Evolutionary conservation across 2,113 vertebrate species (phyloP).

Genomic region (human (Homo sapiens)): DNA sequence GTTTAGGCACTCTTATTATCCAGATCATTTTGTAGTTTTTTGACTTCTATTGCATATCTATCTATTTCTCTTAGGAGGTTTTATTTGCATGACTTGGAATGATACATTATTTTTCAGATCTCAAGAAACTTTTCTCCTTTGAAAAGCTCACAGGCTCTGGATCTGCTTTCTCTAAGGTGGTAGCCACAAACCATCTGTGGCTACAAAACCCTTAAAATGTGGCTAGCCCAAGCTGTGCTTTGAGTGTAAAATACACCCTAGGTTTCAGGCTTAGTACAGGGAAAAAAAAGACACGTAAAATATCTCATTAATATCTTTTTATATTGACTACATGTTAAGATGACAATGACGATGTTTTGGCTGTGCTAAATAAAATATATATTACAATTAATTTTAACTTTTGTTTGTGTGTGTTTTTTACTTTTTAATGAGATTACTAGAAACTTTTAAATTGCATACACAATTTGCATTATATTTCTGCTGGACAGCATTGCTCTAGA

Average conservation of each 20-base stretch:
- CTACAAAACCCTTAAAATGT: not conserved
- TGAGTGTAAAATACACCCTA: not conserved
- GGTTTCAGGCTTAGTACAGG: not conserved
- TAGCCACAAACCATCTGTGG: accelerated
- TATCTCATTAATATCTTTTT: not conserved
- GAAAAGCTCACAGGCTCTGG: not conserved
- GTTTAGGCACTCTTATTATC: not conserved
- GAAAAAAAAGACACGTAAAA: not conserved
- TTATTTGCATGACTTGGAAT: not conserved
- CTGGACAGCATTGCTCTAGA: not conserved
- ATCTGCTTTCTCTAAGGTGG: not conserved
- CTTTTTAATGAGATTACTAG: not conserved
- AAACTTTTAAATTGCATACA: not conserved
- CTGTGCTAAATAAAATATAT: not conserved
- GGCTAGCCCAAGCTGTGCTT: not conserved
- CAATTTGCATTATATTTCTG: not conserved
- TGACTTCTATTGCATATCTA: not conserved
- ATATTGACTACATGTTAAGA: not conserved
- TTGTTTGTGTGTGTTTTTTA: not conserved
- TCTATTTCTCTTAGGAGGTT: not conserved
- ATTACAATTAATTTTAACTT: not conserved
- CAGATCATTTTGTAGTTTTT: not conserved
- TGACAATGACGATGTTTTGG: not conserved
- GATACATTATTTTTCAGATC: not conserved
- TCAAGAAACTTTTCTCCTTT: not conserved